These are phyloP conservation scores for Uloborus plumipes DNA, from an alignment of 2,888 invertebrate species.

Conservation along the genomic window DNA sequence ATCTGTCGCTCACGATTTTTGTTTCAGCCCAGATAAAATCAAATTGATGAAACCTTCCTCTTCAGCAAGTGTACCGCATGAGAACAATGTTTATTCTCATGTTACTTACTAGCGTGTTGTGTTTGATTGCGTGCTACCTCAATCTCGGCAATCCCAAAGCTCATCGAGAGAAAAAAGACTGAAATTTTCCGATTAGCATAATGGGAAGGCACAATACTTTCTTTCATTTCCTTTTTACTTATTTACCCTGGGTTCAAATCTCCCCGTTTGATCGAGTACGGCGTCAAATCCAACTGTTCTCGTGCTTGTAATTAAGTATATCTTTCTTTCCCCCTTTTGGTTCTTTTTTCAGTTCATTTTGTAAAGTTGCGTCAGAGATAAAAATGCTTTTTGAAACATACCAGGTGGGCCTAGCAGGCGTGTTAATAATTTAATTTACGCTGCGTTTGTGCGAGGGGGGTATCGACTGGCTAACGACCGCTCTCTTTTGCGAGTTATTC, in stretches of 20 bases:
- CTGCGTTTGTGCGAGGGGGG: conserved; percentile 20
- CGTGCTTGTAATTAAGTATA: conserved; percentile 43
- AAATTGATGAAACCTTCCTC: too few relatives aligned
- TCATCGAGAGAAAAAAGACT: too few relatives aligned
- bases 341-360: conserved; percentile 19
- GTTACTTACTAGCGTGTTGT: too few relatives aligned
- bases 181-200: conserved; percentile 1
- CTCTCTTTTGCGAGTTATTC: conserved; percentile 9
- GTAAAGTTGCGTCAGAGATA: conserved; percentile 28
- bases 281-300: conserved; percentile 52
- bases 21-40: too few relatives aligned
- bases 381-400: conserved; percentile 43
- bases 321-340: not conserved
- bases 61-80: too few relatives aligned
- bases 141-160: too few relatives aligned
- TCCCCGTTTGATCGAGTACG: conserved; percentile 34
- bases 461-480: conserved; percentile 35
- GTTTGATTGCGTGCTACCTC: too few relatives aligned
- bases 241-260: not conserved
- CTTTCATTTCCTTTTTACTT: conserved; percentile 2
- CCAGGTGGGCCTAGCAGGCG: conserved; percentile 55
- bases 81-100: too few relatives aligned
- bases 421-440: conserved; percentile 61
- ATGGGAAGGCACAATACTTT: not conserved
- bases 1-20: too few relatives aligned